phyloP scores from a whole-genome alignment of 2,888 invertebrate genomes.

The Macrostomum cliftonense region DNA sequence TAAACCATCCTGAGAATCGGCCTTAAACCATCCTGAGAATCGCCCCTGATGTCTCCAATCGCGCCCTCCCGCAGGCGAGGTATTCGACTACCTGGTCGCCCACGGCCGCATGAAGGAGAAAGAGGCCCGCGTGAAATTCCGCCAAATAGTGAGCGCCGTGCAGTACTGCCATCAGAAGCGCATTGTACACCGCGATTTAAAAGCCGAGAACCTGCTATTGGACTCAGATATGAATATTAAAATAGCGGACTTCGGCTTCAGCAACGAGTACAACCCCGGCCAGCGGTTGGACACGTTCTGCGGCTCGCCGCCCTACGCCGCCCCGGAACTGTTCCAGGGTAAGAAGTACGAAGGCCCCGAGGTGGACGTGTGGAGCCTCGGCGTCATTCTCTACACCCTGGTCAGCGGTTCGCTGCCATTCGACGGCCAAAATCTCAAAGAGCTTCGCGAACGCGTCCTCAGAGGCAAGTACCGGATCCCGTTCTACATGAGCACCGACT shows the following conservation, averaged over 20 bases:
- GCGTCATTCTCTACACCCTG: constrained; percentile 10
- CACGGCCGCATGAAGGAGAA: constrained; percentile 47
- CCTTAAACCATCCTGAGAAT: no score
- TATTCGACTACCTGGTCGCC: constrained; percentile 49
- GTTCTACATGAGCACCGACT: constrained; percentile 99
- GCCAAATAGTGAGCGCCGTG: constrained; percentile 90
- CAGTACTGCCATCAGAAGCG: constrained; percentile 99
- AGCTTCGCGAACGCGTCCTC: constrained; percentile 82
- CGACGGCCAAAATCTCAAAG: constrained; percentile 37
- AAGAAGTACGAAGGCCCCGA: constrained; percentile 11
- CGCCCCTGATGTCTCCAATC: no score
- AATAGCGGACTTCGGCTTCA: constrained; percentile 98
- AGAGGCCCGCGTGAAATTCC: constrained; percentile 46
- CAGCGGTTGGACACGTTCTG: constrained; percentile 98
- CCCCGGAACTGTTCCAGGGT: constrained; percentile 72
- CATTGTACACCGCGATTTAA: constrained; percentile 76
- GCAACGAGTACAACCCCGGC: constrained; percentile 94
- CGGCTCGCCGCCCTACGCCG: constrained; percentile 97
- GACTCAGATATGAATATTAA: constrained; percentile 99
- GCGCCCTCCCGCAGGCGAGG: constrained; percentile 38
- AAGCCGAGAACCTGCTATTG: constrained; percentile 91
- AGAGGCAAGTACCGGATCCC: constrained; percentile 98
- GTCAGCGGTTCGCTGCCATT: constrained; percentile 11
- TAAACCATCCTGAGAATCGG: no score
- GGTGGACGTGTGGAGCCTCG: constrained; percentile 10